Percentiles rank a stretch among this genome's conserved stretches.
Conservation (phyloP, 1,140 invertebrate genomes). For the Lepidotrigona ventralis region DNA sequence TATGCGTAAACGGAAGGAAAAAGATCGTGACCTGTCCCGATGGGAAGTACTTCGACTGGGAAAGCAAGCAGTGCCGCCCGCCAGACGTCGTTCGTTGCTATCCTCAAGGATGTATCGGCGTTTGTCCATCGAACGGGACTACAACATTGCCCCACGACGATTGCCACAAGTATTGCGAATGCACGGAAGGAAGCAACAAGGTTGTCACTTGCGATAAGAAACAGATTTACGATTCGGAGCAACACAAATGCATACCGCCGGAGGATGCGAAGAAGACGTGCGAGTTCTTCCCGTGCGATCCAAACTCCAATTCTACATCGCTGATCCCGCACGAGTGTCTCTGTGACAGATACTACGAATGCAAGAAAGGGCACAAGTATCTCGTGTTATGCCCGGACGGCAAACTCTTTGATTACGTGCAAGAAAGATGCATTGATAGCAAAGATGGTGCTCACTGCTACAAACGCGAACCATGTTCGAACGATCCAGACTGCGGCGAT, state of each 20-base stretch:
- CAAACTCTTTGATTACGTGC: constrained; percentile 79
- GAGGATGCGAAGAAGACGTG: constrained; percentile 37
- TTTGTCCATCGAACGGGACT: neutral
- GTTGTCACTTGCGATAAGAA: constrained; percentile 70
- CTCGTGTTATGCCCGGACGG: constrained; percentile 76
- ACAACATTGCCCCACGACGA: neutral
- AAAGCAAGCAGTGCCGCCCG: neutral
- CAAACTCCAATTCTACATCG: constrained; percentile 57
- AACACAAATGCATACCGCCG: constrained; percentile 74
- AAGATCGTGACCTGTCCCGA: accelerated
- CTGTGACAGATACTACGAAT: constrained; percentile 82
- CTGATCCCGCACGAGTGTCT: constrained; percentile 52
- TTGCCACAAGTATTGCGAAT: constrained; percentile 42
- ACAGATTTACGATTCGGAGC: constrained; percentile 79
- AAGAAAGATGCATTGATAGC: constrained; percentile 75
- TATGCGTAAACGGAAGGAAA: neutral
- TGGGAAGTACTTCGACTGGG: neutral
- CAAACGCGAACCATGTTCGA: no score
- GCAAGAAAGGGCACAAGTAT: constrained; percentile 78
- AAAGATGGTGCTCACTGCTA: constrained; percentile 35
- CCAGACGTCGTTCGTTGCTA: neutral
- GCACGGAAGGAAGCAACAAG: neutral
- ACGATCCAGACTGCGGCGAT: no score
- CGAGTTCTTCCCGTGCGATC: constrained; percentile 42
- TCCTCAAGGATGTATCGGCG: neutral